phyloP scores from a whole-genome alignment of 2,797 vertebrate species.

The Ctenosaura bakeri region DNA sequence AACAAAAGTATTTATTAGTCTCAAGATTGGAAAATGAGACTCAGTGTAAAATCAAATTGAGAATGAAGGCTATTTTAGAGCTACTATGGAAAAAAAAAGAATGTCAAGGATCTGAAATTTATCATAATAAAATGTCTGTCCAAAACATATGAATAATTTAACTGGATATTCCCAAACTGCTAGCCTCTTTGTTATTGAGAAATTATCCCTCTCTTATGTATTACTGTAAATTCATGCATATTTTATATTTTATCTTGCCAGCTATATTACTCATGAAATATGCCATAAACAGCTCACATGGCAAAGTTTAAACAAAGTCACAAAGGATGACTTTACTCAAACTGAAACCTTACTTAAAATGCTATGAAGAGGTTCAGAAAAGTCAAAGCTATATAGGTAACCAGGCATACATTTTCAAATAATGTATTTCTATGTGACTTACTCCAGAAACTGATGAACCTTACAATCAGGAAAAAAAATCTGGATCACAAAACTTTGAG shows the following conservation, averaged over 20 bases:
- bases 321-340: neutral
- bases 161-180: conserved; percentile 8
- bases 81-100: conserved; percentile 27
- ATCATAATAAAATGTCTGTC: conserved; percentile 28
- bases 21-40: conserved; percentile 13
- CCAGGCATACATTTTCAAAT: conserved; percentile 15
- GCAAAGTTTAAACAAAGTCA: neutral
- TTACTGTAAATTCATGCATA: conserved; percentile 22
- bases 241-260: conserved; percentile 10
- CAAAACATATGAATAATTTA: conserved; percentile 34
- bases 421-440: neutral
- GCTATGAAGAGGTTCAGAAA: conserved; percentile 24
- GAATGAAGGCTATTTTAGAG: conserved; percentile 3
- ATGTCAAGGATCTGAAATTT: conserved; percentile 29
- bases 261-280: conserved; percentile 34
- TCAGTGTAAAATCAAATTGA: conserved; percentile 14
- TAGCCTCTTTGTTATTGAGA: neutral
- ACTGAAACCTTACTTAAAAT: neutral
- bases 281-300: neutral
- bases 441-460: neutral
- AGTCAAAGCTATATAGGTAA: neutral
- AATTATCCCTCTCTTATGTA: neutral
- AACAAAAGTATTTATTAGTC: conserved; percentile 31
- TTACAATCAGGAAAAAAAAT: neutral
- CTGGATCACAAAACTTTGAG: neutral